Evolutionary conservation across 2,888 invertebrate genomes (phyloP).

Genomic region (Ormyrus thymus): DNA sequence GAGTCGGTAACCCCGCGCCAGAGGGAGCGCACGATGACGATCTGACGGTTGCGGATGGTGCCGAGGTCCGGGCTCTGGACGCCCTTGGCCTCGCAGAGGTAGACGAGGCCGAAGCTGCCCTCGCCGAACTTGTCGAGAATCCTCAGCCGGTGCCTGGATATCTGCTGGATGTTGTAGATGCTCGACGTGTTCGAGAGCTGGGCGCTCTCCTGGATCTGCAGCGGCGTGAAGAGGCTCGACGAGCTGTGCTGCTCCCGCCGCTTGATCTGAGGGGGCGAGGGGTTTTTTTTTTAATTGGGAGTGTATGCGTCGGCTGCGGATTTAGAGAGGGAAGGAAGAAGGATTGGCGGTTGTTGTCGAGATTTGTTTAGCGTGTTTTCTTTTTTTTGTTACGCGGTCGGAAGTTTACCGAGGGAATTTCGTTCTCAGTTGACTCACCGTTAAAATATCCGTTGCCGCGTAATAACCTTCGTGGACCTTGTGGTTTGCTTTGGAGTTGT

Average conservation of each 20-base stretch:
- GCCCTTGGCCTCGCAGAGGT: slow-evolving; percentile 86
- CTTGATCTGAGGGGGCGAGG: slow-evolving; percentile 76
- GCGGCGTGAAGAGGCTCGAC: slow-evolving; percentile 84
- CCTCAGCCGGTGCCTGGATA: slow-evolving; percentile 88
- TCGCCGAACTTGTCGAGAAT: slow-evolving; percentile 91
- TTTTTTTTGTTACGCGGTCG: too few species aligned
- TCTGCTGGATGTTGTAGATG: slow-evolving; percentile 72
- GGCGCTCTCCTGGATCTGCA: slow-evolving; percentile 82
- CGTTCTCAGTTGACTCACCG: slow-evolving; percentile 73
- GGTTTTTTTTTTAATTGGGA: background rate
- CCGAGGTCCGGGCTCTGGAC: slow-evolving; percentile 77
- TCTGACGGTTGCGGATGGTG: slow-evolving; percentile 82
- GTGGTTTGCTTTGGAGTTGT: slow-evolving; percentile 64
- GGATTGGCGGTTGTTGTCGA: too few species aligned
- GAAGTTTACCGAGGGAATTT: too few species aligned
- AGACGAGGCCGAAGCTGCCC: slow-evolving; percentile 91
- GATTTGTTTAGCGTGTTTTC: too few species aligned
- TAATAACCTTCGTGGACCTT: slow-evolving; percentile 81
- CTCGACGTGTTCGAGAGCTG: slow-evolving; percentile 66
- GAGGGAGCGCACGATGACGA: slow-evolving; percentile 85
- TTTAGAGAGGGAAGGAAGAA: too few species aligned
- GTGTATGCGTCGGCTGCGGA: background rate
- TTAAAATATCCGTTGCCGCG: slow-evolving; percentile 87
- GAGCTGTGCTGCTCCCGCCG: slow-evolving; percentile 81
- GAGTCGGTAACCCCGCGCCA: slow-evolving; percentile 84